These are phyloP conservation scores for Porites lobata DNA, from an alignment of 92 coral and sea anemone genomes.

Conservation along the genomic window DNA sequence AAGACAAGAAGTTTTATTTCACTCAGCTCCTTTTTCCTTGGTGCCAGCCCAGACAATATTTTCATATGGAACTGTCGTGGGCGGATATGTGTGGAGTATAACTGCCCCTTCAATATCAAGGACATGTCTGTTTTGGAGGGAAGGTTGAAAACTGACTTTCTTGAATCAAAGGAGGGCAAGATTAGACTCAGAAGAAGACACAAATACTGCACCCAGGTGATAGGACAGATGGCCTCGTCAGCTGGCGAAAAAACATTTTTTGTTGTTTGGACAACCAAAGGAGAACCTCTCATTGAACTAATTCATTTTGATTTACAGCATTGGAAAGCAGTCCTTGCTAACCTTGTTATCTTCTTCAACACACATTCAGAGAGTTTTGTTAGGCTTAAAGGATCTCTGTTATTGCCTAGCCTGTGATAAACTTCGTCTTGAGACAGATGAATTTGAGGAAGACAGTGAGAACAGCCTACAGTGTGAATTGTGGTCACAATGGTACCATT, in stretches of 20 bases:
- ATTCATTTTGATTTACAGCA: constrained; percentile 39
- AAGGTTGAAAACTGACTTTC: constrained; percentile 43
- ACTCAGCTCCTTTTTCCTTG: constrained; percentile 8
- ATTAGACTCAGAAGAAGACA: constrained; percentile 41
- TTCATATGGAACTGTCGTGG: constrained; percentile 58
- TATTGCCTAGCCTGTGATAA: constrained; percentile 51
- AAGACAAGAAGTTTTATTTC: too few relatives aligned
- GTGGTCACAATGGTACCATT: constrained; percentile 55
- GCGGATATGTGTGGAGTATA: constrained; percentile 39
- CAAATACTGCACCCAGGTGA: constrained; percentile 59
- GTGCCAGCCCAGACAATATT: constrained; percentile 67
- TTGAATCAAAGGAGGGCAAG: constrained; percentile 46
- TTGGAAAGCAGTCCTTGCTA: constrained; percentile 39
- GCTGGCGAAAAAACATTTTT: constrained; percentile 50
- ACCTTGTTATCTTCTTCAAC: constrained; percentile 51
- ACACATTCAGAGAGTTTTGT: constrained; percentile 51
- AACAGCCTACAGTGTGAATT: constrained; percentile 63
- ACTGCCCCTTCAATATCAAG: constrained; percentile 54
- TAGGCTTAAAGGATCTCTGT: constrained; percentile 28
- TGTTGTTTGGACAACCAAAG: constrained; percentile 56
- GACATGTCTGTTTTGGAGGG: constrained; percentile 32
- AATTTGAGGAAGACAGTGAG: constrained; percentile 58
- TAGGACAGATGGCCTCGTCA: constrained; percentile 64
- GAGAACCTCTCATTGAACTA: constrained; percentile 29
- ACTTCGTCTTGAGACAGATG: constrained; percentile 54